A percentile compares a stretch with the other conserved stretches of the same genome.
phyloP scores from a whole-genome alignment of 1,140 invertebrate genomes.

The Rhizoglyphus robini region DNA sequence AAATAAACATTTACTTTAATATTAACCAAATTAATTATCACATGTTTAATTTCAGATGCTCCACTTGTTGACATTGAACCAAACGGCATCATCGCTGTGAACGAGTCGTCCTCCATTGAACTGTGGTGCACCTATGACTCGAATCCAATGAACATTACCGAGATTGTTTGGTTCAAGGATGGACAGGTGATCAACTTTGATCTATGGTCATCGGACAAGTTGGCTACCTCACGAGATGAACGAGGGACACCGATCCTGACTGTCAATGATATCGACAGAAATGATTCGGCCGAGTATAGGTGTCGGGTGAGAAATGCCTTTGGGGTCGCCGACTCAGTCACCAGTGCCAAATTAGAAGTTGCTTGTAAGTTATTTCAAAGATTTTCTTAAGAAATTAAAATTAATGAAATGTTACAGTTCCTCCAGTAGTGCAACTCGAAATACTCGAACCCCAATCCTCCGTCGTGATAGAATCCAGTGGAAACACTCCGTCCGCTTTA shows the following conservation, averaged over 20 bases:
- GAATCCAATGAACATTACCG: constrained; percentile 28
- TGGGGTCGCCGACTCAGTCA: constrained; percentile 29
- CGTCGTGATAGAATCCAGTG: constrained; percentile 23
- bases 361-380: constrained; percentile 26
- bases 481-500: background rate
- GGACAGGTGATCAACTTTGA: constrained; percentile 15
- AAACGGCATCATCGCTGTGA: constrained; percentile 25
- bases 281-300: constrained; percentile 28
- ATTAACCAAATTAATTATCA: too few species aligned
- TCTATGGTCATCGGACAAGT: constrained; percentile 19
- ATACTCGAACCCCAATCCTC: constrained; percentile 18
- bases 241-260: constrained; percentile 19
- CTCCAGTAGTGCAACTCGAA: constrained; percentile 25
- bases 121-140: constrained; percentile 28
- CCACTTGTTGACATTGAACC: constrained; percentile 28
- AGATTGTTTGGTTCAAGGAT: constrained; percentile 29
- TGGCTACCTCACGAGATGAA: background rate
- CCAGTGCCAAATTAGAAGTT: constrained; percentile 24
- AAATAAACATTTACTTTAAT: too few species aligned
- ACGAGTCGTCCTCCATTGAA: constrained; percentile 24
- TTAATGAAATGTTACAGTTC: constrained; percentile 23
- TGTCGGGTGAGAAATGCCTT: constrained; percentile 29
- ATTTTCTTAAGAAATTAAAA: too few species aligned
- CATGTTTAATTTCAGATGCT: too few species aligned
- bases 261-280: constrained; percentile 27